Conservation (phyloP, 1,140 invertebrate species). For the Trichonephila inaurata region DNA sequence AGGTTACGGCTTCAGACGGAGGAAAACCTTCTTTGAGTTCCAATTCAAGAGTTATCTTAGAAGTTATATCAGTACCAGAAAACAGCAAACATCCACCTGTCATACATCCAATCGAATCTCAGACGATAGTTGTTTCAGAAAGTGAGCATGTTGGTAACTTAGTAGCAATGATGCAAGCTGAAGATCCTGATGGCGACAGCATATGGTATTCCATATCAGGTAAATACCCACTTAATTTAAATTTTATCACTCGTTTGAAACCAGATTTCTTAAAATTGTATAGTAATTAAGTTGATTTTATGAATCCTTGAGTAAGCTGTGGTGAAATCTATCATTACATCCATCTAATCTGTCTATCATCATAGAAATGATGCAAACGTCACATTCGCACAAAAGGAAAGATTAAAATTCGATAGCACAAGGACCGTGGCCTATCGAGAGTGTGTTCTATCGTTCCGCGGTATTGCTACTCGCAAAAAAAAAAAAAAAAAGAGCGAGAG, state of each 20-base stretch:
- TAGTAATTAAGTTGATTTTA: too few relatives aligned
- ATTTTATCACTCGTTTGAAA: background rate
- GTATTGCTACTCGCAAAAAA: too few relatives aligned
- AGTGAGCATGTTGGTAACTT: slow-evolving; percentile 91
- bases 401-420: too few relatives aligned
- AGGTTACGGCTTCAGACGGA: slow-evolving; percentile 79
- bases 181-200: slow-evolving; percentile 90
- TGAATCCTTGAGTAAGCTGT: too few relatives aligned
- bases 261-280: background rate
- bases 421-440: too few relatives aligned
- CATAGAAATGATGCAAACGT: too few relatives aligned
- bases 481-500: too few relatives aligned
- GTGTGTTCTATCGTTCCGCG: too few relatives aligned
- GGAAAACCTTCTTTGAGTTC: slow-evolving; percentile 85
- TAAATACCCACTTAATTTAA: background rate
- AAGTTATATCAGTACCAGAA: slow-evolving; percentile 79
- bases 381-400: too few relatives aligned
- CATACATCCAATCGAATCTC: slow-evolving; percentile 85
- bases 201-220: slow-evolving; percentile 84
- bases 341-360: too few relatives aligned
- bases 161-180: slow-evolving; percentile 89
- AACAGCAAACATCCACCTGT: slow-evolving; percentile 84
- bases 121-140: slow-evolving; percentile 88
- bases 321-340: too few relatives aligned
- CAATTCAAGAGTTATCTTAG: slow-evolving; percentile 83